Evolutionary conservation across 2,113 vertebrate genomes (phyloP).

Genomic region (Cariama cristata): DNA sequence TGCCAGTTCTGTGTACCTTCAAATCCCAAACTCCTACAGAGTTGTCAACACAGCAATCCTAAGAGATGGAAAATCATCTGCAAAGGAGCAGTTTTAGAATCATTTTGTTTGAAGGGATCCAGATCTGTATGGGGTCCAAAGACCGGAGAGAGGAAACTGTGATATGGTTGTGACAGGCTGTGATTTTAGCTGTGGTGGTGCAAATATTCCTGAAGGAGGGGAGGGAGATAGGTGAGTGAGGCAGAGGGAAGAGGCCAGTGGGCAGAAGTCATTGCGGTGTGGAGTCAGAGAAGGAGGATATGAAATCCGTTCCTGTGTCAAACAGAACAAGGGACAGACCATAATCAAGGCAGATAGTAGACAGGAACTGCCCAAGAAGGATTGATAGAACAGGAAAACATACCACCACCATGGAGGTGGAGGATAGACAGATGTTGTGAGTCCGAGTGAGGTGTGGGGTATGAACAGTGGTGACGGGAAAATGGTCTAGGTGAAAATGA

Average conservation of each 20-base stretch:
- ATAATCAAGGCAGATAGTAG: not conserved
- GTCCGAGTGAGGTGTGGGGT: not conserved
- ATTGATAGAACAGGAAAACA: not conserved
- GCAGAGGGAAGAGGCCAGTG: not conserved
- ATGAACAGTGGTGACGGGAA: not conserved
- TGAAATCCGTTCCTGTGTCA: not conserved
- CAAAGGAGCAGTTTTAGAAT: not conserved
- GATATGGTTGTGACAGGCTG: not conserved
- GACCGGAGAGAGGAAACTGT: not conserved
- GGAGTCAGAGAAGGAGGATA: not conserved
- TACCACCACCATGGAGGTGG: too few species aligned
- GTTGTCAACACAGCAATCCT: not conserved
- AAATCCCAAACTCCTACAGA: not conserved
- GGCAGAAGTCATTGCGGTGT: not conserved
- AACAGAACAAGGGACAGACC: not conserved
- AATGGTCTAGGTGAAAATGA: not conserved
- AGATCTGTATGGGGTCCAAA: not conserved
- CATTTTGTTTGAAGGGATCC: not conserved
- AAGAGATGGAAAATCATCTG: not conserved
- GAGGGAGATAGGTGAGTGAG: not conserved
- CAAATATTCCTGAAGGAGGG: not conserved
- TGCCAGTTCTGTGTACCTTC: not conserved
- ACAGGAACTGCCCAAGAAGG: not conserved
- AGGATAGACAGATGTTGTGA: not conserved
- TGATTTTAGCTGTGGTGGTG: not conserved